A percentile compares a stretch with the other conserved stretches of the same genome.
Evolutionary conservation across 2,888 invertebrate genomes (phyloP).

Genomic region (Drosophila fungiperda): DNA sequence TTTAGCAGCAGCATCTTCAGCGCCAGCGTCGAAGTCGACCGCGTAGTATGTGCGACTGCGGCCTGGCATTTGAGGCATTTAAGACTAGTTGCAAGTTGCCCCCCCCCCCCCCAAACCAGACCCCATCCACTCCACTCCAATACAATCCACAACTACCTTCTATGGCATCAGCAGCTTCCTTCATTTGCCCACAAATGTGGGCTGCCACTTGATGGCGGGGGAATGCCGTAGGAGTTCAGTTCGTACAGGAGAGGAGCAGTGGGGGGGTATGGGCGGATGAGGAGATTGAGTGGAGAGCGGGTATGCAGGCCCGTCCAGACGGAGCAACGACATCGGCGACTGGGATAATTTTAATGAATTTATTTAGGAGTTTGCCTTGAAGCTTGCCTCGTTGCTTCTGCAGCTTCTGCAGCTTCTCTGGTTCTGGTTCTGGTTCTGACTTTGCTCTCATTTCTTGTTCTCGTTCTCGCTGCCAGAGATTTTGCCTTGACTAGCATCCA

Average conservation of each 20-base stretch:
- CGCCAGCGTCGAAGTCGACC: constrained; percentile 62
- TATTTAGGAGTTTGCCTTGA: constrained; percentile 73
- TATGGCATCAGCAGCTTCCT: constrained; percentile 26
- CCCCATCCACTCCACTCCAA: neutral
- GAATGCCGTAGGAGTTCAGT: constrained; percentile 48
- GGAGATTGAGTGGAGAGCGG: neutral
- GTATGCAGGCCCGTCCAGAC: constrained; percentile 38
- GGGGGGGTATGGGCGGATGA: neutral
- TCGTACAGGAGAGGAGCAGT: neutral
- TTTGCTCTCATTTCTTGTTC: constrained; percentile 3
- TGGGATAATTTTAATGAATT: constrained; percentile 82
- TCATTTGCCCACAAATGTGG: constrained; percentile 72
- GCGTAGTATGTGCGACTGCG: constrained; percentile 72
- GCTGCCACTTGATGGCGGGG: constrained; percentile 79
- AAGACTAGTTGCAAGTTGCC: constrained; percentile 26
- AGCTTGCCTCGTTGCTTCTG: constrained; percentile 13
- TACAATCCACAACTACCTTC: neutral
- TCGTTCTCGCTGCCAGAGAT: constrained; percentile 45
- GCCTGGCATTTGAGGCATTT: constrained; percentile 53
- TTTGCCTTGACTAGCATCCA: constrained; percentile 31
- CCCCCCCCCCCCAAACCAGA: neutral
- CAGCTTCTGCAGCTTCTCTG: constrained; percentile 5
- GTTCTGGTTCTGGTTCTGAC: neutral
- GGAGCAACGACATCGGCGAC: constrained; percentile 60
- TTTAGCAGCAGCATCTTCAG: constrained; percentile 42